Base-by-base conservation (phyloP, 2,888 invertebrate species). In the Xanthia icteritia region DNA sequence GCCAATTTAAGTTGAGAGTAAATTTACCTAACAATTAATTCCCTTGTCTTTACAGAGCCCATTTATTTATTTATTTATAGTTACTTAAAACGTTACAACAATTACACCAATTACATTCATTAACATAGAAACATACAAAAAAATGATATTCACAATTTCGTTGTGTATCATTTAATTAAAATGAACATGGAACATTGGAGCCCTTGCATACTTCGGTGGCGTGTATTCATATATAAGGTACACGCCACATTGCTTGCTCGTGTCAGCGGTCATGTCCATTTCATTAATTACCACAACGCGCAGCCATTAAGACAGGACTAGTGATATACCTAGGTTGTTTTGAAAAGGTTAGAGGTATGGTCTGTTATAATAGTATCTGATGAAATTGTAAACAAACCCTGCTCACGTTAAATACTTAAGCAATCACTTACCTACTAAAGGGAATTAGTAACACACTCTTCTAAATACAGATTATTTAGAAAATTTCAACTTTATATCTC, bases 261-360 rank as follows among this genome's bases (percentile, higher is more conserved):
- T 66, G 66, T 63, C 69, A 76, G 76, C 85, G 65, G 69, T 75
- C 23, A 36, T 27, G 72, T 45, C 27, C 15, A 54, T 80, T 36
- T 9, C 23, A 54, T 65, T 36, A 42, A 60, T 65, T 68, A 72
- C 64, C 45, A 36, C 66, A 31, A 51, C 39, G 68, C 48, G 13
- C 23, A 13, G 42, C 42, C 13, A 60, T 27, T 42, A 51, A 31
- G n/a, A 42, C 61, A 39, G 1, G 13, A 58, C 6, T 11, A 78
- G 13, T n/a, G 13, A 45, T 31, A 54, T 31, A 72, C 1, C 8
- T 36, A 36, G 11, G 13, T 31, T n/a, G 13, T 42, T 31, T 56
- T 27, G 3, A 54, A 31, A 27, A 27, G 27, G 1, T 8, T 5
- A 6, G 0, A 9, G 9, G 3, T 36, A 51, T 36, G 1, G 23